Percentiles rank a stretch among this genome's conserved stretches.
These are phyloP conservation scores for Sceloporus undulatus DNA, from an alignment of 2,113 vertebrate species.

Conservation along the genomic window DNA sequence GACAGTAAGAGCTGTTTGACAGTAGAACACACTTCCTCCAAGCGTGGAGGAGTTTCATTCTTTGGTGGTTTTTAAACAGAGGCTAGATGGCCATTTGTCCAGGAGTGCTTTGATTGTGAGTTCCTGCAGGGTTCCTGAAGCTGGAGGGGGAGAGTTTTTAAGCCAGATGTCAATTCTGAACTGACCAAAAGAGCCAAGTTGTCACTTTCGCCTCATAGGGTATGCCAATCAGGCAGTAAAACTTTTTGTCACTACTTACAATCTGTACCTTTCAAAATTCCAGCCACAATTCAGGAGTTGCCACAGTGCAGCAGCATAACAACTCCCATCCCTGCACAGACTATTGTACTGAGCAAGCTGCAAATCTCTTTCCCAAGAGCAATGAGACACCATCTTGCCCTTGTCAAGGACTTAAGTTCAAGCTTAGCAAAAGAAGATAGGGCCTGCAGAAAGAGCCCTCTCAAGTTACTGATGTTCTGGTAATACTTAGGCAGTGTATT, in stretches of 20 bases:
- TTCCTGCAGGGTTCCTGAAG: background rate
- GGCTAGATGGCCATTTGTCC: too few relatives aligned
- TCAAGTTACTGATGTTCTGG: constrained; percentile 12
- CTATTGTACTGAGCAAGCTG: background rate
- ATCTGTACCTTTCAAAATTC: background rate
- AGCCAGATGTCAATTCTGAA: background rate
- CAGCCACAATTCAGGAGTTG: background rate
- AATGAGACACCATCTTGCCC: background rate
- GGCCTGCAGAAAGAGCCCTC: background rate
- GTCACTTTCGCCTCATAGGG: background rate
- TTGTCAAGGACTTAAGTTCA: constrained; percentile 21
- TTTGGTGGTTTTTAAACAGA: too few relatives aligned
- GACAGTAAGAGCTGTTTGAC: too few relatives aligned
- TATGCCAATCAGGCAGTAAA: background rate
- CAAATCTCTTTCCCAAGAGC: background rate
- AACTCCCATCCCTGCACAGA: background rate
- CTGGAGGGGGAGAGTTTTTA: background rate
- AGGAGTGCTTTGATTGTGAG: too few relatives aligned
- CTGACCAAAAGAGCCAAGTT: background rate
- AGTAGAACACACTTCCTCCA: too few relatives aligned
- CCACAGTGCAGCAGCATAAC: background rate
- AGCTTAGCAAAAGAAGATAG: background rate
- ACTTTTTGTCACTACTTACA: background rate
- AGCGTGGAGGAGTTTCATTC: too few relatives aligned
- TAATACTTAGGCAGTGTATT: background rate